phyloP scores from a whole-genome alignment of 2,888 invertebrate species.

The Hipparchia semele region DNA sequence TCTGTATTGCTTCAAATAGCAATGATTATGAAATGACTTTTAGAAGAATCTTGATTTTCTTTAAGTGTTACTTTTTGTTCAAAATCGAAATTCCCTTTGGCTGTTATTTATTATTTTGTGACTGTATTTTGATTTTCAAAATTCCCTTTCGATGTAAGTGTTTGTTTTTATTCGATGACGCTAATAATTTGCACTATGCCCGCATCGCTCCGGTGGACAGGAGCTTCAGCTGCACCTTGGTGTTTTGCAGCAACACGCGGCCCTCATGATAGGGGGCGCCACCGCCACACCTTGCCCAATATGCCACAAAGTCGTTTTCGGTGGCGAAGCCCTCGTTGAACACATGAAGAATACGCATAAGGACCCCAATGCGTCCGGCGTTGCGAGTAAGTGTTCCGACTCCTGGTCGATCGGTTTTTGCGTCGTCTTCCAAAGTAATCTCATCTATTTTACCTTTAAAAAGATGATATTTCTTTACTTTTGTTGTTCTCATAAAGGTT shows the following conservation, averaged over 20 bases:
- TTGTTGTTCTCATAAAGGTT: conserved; percentile 29
- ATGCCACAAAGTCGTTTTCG: conserved; percentile 97
- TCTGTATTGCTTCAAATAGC: neutral
- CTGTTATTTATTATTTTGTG: conserved; percentile 44
- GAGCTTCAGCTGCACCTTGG: conserved; percentile 96
- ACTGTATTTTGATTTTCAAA: conserved; percentile 50
- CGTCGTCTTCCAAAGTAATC: conserved; percentile 43
- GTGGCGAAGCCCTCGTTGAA: conserved; percentile 96
- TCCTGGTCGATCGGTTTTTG: conserved; percentile 47
- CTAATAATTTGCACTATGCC: conserved; percentile 78
- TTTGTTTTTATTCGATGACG: conserved; percentile 58
- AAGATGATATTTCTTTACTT: conserved; percentile 49
- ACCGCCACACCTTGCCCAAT: conserved; percentile 96
- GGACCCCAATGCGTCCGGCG: conserved; percentile 94
- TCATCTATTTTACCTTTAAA: conserved; percentile 42
- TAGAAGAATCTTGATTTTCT: neutral
- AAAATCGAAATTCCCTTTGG: conserved; percentile 52
- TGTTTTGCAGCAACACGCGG: conserved; percentile 98
- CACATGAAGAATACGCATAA: conserved; percentile 98
- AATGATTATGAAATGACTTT: neutral
- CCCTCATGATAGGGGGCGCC: conserved; percentile 95
- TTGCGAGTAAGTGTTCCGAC: conserved; percentile 90
- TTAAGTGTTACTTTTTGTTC: conserved; percentile 10
- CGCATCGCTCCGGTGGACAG: conserved; percentile 80
- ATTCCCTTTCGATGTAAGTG: conserved; percentile 54